Percentiles rank a stretch among this genome's conserved stretches.
phyloP scores from a whole-genome alignment of 1,140 invertebrate genomes.

The Lasioglossum albipes region DNA sequence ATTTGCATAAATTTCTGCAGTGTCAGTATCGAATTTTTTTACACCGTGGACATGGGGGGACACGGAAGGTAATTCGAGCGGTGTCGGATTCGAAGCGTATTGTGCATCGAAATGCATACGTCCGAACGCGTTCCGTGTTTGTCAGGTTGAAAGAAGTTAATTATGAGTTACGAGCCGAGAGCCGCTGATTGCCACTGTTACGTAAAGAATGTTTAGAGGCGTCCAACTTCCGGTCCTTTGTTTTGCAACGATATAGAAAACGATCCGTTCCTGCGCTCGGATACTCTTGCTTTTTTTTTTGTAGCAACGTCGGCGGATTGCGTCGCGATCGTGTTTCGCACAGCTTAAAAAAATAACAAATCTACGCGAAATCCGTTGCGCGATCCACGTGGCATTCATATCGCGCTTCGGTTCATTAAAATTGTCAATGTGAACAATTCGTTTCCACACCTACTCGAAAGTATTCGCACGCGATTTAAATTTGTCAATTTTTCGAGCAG shows the following conservation, averaged over 20 bases:
- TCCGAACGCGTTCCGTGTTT: conserved; percentile 5
- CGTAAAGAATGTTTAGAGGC: conserved; percentile 46
- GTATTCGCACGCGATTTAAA: no score
- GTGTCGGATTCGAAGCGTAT: neutral
- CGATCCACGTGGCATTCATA: neutral
- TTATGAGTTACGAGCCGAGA: conserved; percentile 35
- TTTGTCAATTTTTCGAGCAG: no score
- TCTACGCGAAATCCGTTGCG: no score
- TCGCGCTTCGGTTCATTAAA: neutral
- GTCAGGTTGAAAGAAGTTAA: conserved; percentile 30
- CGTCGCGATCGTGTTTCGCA: neutral
- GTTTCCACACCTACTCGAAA: neutral
- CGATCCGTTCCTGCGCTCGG: neutral
- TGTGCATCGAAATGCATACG: neutral
- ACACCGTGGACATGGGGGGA: no score
- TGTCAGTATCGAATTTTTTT: no score
- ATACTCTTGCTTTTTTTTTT: conserved; percentile 17
- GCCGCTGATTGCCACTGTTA: conserved; percentile 36
- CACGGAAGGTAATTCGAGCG: no score
- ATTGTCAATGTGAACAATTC: neutral
- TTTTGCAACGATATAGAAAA: conserved; percentile 8
- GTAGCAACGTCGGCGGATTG: neutral
- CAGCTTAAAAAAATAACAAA: neutral
- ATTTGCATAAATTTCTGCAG: no score
- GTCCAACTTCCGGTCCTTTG: conserved; percentile 43